Conservation (phyloP, 2,797 vertebrate species). For the Brotula barbata region DNA sequence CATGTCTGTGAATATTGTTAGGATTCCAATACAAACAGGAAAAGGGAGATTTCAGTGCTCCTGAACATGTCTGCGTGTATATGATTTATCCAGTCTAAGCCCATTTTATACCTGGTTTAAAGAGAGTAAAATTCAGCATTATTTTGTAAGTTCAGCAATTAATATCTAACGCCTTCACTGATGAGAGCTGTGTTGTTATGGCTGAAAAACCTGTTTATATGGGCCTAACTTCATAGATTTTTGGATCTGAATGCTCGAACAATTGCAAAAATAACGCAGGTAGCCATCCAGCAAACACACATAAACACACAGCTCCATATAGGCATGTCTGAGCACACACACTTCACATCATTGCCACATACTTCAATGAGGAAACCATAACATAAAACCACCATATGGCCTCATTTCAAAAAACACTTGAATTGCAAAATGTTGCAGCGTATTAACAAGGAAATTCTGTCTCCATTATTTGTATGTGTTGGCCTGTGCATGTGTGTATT, state of each 20-base stretch:
- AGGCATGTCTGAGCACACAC: constrained; percentile 5
- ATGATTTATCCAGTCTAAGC: constrained; percentile 8
- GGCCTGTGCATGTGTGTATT: neutral
- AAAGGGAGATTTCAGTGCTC: neutral
- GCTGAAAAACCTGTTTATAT: constrained; percentile 42
- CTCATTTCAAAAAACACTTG: constrained; percentile 6
- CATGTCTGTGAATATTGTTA: neutral
- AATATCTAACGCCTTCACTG: constrained; percentile 8
- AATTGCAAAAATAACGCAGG: constrained; percentile 20
- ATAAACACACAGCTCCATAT: constrained; percentile 6
- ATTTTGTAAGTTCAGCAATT: constrained; percentile 8
- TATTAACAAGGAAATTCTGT: neutral
- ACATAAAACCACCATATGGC: constrained; percentile 12
- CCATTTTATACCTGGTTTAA: neutral
- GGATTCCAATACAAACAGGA: neutral
- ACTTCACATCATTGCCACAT: constrained; percentile 5
- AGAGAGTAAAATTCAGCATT: neutral
- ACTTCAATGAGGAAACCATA: constrained; percentile 15
- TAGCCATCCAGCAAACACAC: constrained; percentile 5
- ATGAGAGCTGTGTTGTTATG: constrained; percentile 34
- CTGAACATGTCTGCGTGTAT: neutral
- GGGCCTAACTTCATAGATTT: constrained; percentile 25
- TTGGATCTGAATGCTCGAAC: constrained; percentile 20
- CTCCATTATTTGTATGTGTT: neutral
- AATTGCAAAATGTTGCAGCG: neutral